Evolutionary conservation across 2,888 invertebrate genomes (phyloP).

Genomic region (Eretmocerus hayati): DNA sequence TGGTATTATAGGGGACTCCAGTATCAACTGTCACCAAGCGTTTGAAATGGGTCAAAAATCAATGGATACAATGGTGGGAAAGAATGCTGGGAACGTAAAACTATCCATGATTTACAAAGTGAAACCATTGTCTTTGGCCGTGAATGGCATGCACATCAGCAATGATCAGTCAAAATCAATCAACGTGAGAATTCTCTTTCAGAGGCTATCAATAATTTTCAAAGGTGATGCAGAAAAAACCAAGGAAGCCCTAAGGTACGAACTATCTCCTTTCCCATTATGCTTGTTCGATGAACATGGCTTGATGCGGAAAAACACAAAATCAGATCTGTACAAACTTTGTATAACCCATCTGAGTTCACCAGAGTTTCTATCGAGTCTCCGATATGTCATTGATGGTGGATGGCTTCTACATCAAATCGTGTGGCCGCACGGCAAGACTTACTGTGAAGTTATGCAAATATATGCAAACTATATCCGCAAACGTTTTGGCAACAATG

Average conservation of each 20-base stretch:
- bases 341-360: too few relatives aligned
- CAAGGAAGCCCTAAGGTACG: constrained; percentile 19
- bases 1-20: not conserved
- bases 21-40: not conserved
- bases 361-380: too few relatives aligned
- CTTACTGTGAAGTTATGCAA: too few relatives aligned
- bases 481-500: too few relatives aligned
- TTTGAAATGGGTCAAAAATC: not conserved
- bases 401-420: too few relatives aligned
- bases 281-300: too few relatives aligned
- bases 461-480: too few relatives aligned
- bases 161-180: constrained; percentile 12
- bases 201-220: constrained; percentile 25
- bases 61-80: constrained; percentile 19
- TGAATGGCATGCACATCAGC: not conserved
- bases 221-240: constrained; percentile 22
- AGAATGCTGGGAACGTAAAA: constrained; percentile 15
- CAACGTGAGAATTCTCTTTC: constrained; percentile 27
- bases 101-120: constrained; percentile 14
- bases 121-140: constrained; percentile 8
- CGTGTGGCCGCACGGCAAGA: too few relatives aligned
- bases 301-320: too few relatives aligned
- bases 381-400: too few relatives aligned
- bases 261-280: constrained; percentile 18
- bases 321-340: too few relatives aligned